These are phyloP conservation scores for Caenorhabditis inopinata DNA, from an alignment of 1,140 invertebrate genomes.

Conservation along the genomic window DNA sequence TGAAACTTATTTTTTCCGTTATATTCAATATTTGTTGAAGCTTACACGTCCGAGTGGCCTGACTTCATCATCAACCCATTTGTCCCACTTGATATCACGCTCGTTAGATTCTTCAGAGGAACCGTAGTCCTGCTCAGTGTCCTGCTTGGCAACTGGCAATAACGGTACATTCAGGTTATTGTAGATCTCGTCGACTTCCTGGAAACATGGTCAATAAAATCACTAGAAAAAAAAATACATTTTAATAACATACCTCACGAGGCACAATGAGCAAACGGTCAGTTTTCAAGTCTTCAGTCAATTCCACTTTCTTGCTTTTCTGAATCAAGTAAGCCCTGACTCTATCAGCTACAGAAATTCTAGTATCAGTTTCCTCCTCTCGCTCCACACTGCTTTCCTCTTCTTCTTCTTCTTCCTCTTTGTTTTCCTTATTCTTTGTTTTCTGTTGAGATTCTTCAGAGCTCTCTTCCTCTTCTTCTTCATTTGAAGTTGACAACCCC, in stretches of 20 bases:
- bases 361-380: background rate
- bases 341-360: background rate
- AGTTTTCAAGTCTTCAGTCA: background rate
- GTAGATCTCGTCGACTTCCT: background rate
- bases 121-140: background rate
- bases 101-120: background rate
- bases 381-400: background rate
- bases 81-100: background rate
- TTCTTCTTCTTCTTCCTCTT: background rate
- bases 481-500: background rate
- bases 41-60: background rate
- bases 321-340: background rate
- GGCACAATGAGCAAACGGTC: background rate
- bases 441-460: background rate
- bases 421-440: background rate
- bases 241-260: background rate
- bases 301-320: background rate
- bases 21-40: too few species aligned
- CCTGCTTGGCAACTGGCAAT: background rate
- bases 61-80: background rate
- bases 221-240: too few species aligned
- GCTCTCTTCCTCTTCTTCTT: background rate
- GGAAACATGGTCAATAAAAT: background rate
- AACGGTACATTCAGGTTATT: background rate
- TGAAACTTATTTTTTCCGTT: too few species aligned